phyloP scores from a whole-genome alignment of 2,888 invertebrate genomes.

The Boloria euphrosyne region DNA sequence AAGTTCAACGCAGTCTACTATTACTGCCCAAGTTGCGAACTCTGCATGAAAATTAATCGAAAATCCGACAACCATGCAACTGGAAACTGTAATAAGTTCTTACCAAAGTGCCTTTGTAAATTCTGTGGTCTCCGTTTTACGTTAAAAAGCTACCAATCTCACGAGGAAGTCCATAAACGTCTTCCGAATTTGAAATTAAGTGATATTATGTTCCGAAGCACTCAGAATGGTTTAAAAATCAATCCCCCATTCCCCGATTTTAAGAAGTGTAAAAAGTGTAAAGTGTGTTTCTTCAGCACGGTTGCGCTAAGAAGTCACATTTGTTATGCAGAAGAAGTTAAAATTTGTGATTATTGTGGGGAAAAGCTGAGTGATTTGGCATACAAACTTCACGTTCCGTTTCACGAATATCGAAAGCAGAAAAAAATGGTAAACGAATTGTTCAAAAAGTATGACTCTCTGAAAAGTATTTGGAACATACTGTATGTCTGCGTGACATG shows the following conservation, averaged over 20 bases:
- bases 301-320: conserved; percentile 27
- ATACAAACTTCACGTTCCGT: conserved; percentile 47
- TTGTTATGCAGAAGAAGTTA: conserved; percentile 28
- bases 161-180: conserved; percentile 38
- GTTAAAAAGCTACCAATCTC: conserved; percentile 5
- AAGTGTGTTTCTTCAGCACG: conserved; percentile 44
- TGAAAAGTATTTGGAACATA: conserved; percentile 58
- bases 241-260: conserved; percentile 46
- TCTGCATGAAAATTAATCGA: conserved; percentile 24
- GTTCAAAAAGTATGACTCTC: conserved; percentile 53
- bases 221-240: conserved; percentile 38
- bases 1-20: background rate
- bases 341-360: conserved; percentile 33
- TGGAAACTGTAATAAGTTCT: conserved; percentile 8
- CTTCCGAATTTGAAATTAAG: conserved; percentile 39
- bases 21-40: conserved; percentile 44
- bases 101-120: conserved; percentile 42
- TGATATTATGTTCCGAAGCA: conserved; percentile 46
- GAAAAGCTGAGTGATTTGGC: conserved; percentile 44
- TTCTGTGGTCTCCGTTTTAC: conserved; percentile 51
- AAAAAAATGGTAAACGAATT: conserved; percentile 44
- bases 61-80: conserved; percentile 33
- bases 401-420: conserved; percentile 46
- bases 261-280: conserved; percentile 48
- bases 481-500: conserved; percentile 55